Base-by-base conservation (phyloP, 2,113 vertebrate species). In the Sphyrna mokarran region DNA sequence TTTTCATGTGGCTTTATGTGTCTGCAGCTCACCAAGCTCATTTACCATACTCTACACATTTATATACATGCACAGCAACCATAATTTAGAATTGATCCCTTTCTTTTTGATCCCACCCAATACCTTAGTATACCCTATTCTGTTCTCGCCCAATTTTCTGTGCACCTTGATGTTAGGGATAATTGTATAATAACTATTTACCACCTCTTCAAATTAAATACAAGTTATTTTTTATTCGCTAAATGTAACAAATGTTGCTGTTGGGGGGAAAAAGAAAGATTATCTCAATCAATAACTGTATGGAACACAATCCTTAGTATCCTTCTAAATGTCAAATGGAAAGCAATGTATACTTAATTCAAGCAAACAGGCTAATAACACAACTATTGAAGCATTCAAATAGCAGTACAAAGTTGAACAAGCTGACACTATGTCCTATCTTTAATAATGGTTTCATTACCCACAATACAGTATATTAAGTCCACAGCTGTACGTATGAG, bases 371-470 rank as follows among this genome's bases (percentile, higher is more conserved):
- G 11, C 40, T 29, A 95, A 72, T 1, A 33, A 13, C 23, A 95
- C 22, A 54, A 54, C 1, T 69, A 72, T 10, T 43, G 37, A 68
- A n/a, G 66, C 37, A 94, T 29, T 22, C 11, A 70, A 40, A 10
- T 13, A 29, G 66, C 43, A 70, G 9, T 68, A 94, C 8, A 68
- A 43, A 33, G 40, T 9, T 72, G 69, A 72, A 29, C n/a, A 43
- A 72, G 68, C 23, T 16, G 23, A 95, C 94, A 70, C 43, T 72
- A 70, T 29, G 22, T 72, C 22, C 68, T 3, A 48, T 33, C 68
- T 72, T 76, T 72, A 95, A 26, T 14, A 95, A 95, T 48, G 6
- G 94, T 95, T 72, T 95, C 69, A 72, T 72, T 72, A 54, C 94
- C 66, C 94, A 70, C 68, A 23, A 37, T 94, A 94, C 91, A 54